phyloP scores from a whole-genome alignment of 2,888 invertebrate species.

The Caenorhabditis japonica region DNA sequence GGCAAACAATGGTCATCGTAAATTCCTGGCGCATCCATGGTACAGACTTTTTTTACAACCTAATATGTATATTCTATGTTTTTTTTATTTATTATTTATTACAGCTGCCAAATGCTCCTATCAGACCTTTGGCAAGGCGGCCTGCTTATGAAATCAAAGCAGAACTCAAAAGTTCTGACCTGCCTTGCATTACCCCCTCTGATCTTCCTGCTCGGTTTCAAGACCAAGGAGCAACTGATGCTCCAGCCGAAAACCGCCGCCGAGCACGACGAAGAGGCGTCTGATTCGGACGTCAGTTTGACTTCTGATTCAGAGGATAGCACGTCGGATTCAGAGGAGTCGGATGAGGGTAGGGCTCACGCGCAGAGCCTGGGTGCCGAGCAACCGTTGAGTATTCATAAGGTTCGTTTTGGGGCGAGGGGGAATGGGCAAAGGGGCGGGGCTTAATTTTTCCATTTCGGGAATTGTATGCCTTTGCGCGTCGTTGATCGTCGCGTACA shows the following conservation, averaged over 20 bases:
- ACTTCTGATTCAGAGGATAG: conserved; percentile 21
- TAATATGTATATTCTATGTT: not conserved
- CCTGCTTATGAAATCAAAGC: conserved; percentile 85
- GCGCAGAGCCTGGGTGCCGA: conserved; percentile 37
- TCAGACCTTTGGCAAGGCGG: conserved; percentile 99
- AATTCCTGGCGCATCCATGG: conserved; percentile 80
- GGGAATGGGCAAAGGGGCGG: too few species aligned
- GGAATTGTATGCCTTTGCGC: too few species aligned
- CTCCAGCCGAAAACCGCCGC: conserved; percentile 85
- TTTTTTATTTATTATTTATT: conserved; percentile 24
- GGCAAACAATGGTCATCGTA: conserved; percentile 89
- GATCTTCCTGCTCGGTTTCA: conserved; percentile 89
- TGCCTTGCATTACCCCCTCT: conserved; percentile 91
- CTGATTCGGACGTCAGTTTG: conserved; percentile 51
- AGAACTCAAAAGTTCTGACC: conserved; percentile 79
- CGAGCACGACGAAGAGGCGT: conserved; percentile 59
- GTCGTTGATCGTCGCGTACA: too few species aligned
- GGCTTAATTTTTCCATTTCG: too few species aligned
- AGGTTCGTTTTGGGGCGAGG: conserved; percentile 20
- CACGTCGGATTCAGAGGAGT: conserved; percentile 19
- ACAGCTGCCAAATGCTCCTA: conserved; percentile 88
- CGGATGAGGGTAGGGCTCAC: conserved; percentile 31
- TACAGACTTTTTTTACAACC: conserved; percentile 24
- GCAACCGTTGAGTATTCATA: conserved; percentile 53
- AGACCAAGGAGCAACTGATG: conserved; percentile 95